Conservation (phyloP, 2,113 vertebrate genomes). For the Lepus timidus region DNA sequence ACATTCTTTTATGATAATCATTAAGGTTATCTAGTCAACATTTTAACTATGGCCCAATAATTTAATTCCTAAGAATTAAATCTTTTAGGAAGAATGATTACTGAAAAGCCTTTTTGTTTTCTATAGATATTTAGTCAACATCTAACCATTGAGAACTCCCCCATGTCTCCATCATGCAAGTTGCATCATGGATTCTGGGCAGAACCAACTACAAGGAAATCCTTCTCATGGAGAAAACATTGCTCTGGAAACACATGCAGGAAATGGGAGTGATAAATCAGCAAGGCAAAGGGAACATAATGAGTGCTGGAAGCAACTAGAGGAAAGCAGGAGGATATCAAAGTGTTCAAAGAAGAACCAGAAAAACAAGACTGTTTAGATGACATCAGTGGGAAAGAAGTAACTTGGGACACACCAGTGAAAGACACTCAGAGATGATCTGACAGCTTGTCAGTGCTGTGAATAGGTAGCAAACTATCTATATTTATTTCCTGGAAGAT, state of each 20-base stretch:
- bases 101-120: no score
- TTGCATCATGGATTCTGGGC: constrained; percentile 40
- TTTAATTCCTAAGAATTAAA: not conserved
- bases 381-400: constrained; percentile 70
- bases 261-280: constrained; percentile 32
- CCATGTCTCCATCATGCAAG: not conserved
- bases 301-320: constrained; percentile 20
- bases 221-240: not conserved
- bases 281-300: constrained; percentile 44
- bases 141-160: no score
- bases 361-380: constrained; percentile 65
- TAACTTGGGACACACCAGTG: constrained; percentile 25
- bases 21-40: not conserved
- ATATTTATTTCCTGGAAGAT: not conserved
- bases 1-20: not conserved
- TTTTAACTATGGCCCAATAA: not conserved
- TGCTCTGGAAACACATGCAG: constrained; percentile 42
- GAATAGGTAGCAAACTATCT: not conserved
- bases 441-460: not conserved
- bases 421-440: constrained; percentile 25
- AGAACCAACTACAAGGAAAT: constrained; percentile 36
- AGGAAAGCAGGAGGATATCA: constrained; percentile 61
- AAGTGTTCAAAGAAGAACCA: constrained; percentile 66
- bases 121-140: no score
- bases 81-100: no score